Evolutionary conservation across 2,797 vertebrate species (phyloP), one percentile per base, ranked within the genome.

Genomic region (Pangasius djambal): DNA sequence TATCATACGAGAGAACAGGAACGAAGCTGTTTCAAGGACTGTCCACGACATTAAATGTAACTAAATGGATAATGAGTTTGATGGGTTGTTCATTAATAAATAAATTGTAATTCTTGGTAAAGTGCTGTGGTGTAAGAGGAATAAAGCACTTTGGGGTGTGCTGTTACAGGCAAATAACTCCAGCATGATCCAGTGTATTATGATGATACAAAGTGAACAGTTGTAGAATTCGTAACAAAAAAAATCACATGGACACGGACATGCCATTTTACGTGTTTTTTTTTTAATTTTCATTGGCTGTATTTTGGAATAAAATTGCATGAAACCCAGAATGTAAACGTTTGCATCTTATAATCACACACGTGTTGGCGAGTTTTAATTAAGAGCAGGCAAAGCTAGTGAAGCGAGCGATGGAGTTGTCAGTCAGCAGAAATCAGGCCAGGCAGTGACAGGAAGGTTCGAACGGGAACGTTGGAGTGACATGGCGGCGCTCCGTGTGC

Each of bases 261-360:
- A 55, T 7, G 44, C n/a, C 40, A 75, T 87, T 90, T 90, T 87
- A 87, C 65, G 25, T 75, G 20, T 59, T 82, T 86, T 91, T 37
- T 65, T 61, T 40, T 91, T 90, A 87, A 87, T 84, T 88, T 90
- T 89, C 79, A 89, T 90, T 86, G 86, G 88, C 87, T 86, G 86
- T 83, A 86, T 83, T 86, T 84, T 83, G 48, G 89, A 91, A 92
- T 90, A 92, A 91, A 91, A 91, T 78, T 90, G 90, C 91, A 91
- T 90, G 91, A 88, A 83, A 83, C 83, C 87, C 75, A 83, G 89
- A 91, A 91, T 92, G 90, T 91, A 92, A 92, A 91, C 91, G 55
- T 88, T 87, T 88, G 87, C 79, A 83, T 90, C 89, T 84, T 78
- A 31, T 82, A 82, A 61, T 72, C 78, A 83, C 90, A 89, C 88